Conservation (phyloP, 2,797 vertebrate species). For the Sciurus carolinensis region DNA sequence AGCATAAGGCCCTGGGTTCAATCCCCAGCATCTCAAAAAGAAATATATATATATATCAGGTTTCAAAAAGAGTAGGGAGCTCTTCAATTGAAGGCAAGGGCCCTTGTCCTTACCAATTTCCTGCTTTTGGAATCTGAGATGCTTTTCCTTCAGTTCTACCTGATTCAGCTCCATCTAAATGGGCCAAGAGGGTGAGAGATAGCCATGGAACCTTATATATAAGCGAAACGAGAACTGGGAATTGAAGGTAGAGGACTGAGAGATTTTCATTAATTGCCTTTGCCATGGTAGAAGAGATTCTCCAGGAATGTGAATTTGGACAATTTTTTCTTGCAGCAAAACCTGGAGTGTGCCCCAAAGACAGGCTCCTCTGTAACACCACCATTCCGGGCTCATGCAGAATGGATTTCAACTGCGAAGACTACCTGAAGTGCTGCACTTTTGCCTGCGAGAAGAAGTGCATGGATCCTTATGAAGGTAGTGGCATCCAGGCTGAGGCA, state of each 20-base stretch:
- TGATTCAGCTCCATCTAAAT: background rate
- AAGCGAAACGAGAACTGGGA: background rate
- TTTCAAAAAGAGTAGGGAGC: background rate
- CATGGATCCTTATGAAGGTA: constrained; percentile 78
- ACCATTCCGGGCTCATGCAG: accelerated
- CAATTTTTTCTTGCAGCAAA: constrained; percentile 75
- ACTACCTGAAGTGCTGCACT: constrained; percentile 58
- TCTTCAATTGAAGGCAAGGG: background rate
- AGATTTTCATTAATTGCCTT: background rate
- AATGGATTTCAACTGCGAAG: background rate
- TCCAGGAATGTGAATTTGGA: background rate
- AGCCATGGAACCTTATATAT: background rate
- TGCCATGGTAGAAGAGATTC: background rate
- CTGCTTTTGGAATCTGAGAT: constrained; percentile 14
- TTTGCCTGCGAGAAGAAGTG: constrained; percentile 72
- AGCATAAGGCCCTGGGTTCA: no score
- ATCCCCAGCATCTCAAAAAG: no score
- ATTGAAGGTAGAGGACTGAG: background rate
- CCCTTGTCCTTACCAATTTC: background rate
- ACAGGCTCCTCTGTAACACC: background rate
- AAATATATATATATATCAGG: background rate
- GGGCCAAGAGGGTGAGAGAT: background rate
- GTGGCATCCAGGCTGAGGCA: background rate
- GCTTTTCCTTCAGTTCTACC: background rate
- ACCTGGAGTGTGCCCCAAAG: constrained; percentile 40